Evolutionary conservation across 1,140 invertebrate genomes (phyloP), one percentile per base, ranked within the genome.

Genomic region (Brachionus manjavacas): DNA sequence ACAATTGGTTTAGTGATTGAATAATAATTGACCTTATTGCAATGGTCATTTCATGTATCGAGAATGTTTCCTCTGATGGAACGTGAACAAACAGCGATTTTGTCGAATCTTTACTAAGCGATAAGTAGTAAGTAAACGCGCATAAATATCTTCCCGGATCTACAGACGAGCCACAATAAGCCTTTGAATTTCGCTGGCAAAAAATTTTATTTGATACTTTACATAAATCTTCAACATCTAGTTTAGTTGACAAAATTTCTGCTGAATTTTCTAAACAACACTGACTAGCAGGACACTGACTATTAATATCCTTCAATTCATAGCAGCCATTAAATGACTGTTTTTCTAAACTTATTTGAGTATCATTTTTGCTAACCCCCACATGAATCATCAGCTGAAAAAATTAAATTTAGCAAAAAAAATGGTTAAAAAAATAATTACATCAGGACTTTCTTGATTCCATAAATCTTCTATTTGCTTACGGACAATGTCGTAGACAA

Each of bases 351-450:
- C 79, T 81, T 60, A 81, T 81, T 81, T 68, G 49, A n/a, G 79
- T 64, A 68, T 81, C 79, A 64, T 43, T 31, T 81, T 81, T 81
- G 25, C 52, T 64, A 2, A 81, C 79, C 4, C 79, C 79, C 1
- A 81, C 79, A 46, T 81, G 79, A 14, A 81, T 81, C 35, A 81
- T 64, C n/a, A 81, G 7, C 79, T 64, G 64, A 81, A 64, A 64
- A 28, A 81, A 81, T 14, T 49, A 49, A 49, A 12, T 25, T 52
- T 23, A 12, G 7, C 14, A n/a, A 41, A 14, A 41, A 78, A 78
- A 16, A 28, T 35, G 11, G 1, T n/a, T 20, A 0, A 78, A 49
- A 64, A 43, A 23, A 20, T 46, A n/a, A 12, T n/a, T 43, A 81
- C 79, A 64, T 81, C 79, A 31, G 79, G 79, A 12, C 64, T 81